Base-by-base conservation (phyloP, 2,888 invertebrate genomes). In the Pseudanteris insignis region DNA sequence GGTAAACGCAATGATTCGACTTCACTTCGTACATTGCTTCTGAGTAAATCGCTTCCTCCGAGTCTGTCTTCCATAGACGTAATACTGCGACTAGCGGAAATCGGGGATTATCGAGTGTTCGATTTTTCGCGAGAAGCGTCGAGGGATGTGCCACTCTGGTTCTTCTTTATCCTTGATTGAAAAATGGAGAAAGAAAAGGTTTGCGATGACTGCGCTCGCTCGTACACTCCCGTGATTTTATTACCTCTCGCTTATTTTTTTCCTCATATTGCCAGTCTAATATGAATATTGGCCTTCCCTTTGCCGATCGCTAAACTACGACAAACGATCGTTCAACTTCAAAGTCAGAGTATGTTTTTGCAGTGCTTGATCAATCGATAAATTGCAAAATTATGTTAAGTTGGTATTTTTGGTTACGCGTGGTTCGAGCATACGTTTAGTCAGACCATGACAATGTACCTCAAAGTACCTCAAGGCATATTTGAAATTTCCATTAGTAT, bases 91-190 rank as follows among this genome's bases (percentile, higher is more conserved):
- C 63, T 48, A 50, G 63, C 54, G 53, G 63, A 55, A 63, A 63
- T 59, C 63, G 54, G 48, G 50, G 58, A 59, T 63, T 63, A 59
- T 54, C 63, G 54, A 63, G 50, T 63, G 63, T 63, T 63, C 63
- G 58, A 59, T 59, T 63, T 63, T 44, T 58, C 43, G 54, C 53
- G 54, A 50, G 48, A 58, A 54, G 48, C 44, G 50, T 14, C 58
- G 32, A 53, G 58, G 44, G 51, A 57, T 57, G 38, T 34, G 25
- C 25, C 32, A 21, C 18, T 48, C 30, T 43, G 57, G 47, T 57
- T 57, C 26, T 58, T 46, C 46, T 57, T 54, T 50, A 63, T 58
- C 30, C 36, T 48, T 51, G 43, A 41, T 57, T 53, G 32, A 29
- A n/a, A 29, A 30, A 8, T 38, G 9, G 28, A 28, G 32, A 30